phyloP scores from a whole-genome alignment of 2,888 invertebrate species.

The Callimorpha dominula region DNA sequence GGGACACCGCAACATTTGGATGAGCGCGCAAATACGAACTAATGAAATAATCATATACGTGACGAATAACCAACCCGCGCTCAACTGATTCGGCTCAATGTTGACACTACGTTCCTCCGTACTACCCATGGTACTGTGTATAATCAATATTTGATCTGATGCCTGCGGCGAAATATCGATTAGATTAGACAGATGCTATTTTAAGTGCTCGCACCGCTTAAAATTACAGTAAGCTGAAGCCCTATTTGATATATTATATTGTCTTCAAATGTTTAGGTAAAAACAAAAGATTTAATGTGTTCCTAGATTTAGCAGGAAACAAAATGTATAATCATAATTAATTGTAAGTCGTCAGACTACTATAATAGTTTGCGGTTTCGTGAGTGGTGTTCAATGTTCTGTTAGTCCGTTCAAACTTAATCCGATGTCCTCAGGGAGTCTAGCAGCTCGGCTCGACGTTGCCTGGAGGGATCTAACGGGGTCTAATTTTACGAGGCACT shows the following conservation, averaged over 20 bases:
- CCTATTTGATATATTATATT: constrained; percentile 42
- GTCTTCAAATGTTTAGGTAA: background rate
- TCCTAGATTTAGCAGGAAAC: background rate
- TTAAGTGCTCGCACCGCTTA: constrained; percentile 42
- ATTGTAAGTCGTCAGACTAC: background rate
- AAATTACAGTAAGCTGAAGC: constrained; percentile 29
- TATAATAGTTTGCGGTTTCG: constrained; percentile 38
- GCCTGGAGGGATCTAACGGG: constrained; percentile 78
- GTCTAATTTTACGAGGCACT: constrained; percentile 86
- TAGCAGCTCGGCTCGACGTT: constrained; percentile 59
- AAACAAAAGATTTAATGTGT: background rate
- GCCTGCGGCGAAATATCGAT: constrained; percentile 63
- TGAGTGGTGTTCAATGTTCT: constrained; percentile 69
- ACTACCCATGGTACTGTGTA: constrained; percentile 27
- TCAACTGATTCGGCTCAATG: constrained; percentile 74
- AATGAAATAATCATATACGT: constrained; percentile 87
- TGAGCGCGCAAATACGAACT: constrained; percentile 84
- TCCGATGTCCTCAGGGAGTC: constrained; percentile 65
- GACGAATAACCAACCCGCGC: constrained; percentile 75
- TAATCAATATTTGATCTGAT: constrained; percentile 73
- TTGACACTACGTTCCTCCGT: constrained; percentile 65
- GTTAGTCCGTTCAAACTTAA: constrained; percentile 61
- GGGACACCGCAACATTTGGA: constrained; percentile 78
- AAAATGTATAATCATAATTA: constrained; percentile 4
- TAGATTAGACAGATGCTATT: constrained; percentile 66